Evolutionary conservation across 2,797 vertebrate species (phyloP), one percentile per base, ranked within the genome.

Genomic region (Sphaeramia orbicularis): DNA sequence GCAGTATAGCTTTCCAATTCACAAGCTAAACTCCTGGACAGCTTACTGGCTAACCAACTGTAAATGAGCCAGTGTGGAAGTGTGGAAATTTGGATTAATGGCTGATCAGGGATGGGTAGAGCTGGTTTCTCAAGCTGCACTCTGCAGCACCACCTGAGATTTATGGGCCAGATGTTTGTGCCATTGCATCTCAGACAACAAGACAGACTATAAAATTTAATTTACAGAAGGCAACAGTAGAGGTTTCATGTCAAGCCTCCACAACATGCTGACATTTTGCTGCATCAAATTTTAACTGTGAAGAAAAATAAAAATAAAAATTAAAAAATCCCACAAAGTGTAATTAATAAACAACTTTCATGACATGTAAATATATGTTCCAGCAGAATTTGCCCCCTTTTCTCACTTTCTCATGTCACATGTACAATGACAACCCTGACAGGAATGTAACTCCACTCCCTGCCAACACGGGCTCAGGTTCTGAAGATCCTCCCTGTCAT

Each of bases 81-180:
- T 78, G 65, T n/a, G 32, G 64, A 72, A 74, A 81, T 83, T 49
- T 83, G 76, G 71, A 85, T 90, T 78, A 83, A 85, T 84, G 78
- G 75, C 79, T 77, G 70, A 81, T 86, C 65, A 80, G 76, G 75
- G 64, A 81, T 77, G 79, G 60, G 73, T 71, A 65, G 71, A 61
- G 68, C 63, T 49, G 45, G 43, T 73, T 76, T 77, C 68, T 85
- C 70, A 44, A 53, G 49, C 64, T 60, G 58, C 74, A 54, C 65
- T 76, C 61, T 16, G 57, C 79, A 73, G 58, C 79, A 74, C 56
- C 78, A 84, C 76, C 80, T 87, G 73, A 87, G 84, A 88, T 89
- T 87, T 87, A 87, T 86, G 78, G 70, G 56, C 78, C 86, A 90
- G 85, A 87, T 91, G 84, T 89, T 87, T 84, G 74, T 85, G 83